Percentiles rank a stretch among this genome's conserved stretches.
These are phyloP conservation scores for Urocyon cinereoargenteus DNA, from an alignment of 2,797 vertebrate genomes.

Conservation along the genomic window DNA sequence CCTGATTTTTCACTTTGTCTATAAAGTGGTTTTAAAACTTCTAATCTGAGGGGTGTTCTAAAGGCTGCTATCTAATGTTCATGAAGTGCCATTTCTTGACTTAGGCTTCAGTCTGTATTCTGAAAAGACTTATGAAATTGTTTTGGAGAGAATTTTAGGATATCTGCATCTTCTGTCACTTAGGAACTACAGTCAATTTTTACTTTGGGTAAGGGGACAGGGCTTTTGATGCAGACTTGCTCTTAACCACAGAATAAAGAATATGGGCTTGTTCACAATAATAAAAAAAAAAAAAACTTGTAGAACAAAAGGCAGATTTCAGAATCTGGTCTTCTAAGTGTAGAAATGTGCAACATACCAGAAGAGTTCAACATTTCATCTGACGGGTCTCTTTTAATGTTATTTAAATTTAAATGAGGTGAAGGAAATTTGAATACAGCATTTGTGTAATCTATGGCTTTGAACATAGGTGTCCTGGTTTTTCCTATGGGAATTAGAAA, in stretches of 20 bases:
- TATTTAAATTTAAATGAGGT: conserved; percentile 47
- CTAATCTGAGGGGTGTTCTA: neutral
- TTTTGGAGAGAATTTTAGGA: conserved; percentile 41
- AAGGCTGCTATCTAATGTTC: conserved; percentile 27
- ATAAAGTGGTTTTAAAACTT: conserved; percentile 27
- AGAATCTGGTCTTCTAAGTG: neutral
- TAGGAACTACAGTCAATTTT: neutral
- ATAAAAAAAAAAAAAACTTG: neutral
- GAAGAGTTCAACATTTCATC: neutral
- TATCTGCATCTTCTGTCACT: neutral
- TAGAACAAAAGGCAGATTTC: neutral
- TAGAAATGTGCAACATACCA: neutral
- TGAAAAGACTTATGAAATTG: conserved; percentile 20
- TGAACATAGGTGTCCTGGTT: neutral
- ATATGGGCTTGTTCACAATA: neutral
- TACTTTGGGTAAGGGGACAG: neutral
- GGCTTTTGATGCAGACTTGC: conserved; percentile 17
- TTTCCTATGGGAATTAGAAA: neutral
- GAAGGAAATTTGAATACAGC: neutral
- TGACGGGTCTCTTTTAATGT: neutral
- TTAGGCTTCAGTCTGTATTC: conserved; percentile 9
- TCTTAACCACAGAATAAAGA: neutral
- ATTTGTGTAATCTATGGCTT: neutral
- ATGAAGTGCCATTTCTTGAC: conserved; percentile 11
- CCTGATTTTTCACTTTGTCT: neutral